Base-by-base conservation (phyloP, 2,888 invertebrate genomes). In the Panzeria rudis region DNA sequence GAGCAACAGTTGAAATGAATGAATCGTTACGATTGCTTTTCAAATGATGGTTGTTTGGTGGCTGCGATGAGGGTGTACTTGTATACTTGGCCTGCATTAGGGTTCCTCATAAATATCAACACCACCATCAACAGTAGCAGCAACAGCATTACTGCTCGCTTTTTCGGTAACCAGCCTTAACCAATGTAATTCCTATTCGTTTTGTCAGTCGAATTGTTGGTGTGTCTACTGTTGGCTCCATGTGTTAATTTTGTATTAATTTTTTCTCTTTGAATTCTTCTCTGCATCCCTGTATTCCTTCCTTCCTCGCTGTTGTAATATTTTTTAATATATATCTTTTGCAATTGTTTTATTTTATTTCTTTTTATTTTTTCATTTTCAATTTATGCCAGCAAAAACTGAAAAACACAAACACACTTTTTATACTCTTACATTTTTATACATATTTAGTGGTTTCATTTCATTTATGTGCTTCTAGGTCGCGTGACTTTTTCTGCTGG, bases 1-100 rank as follows among this genome's bases (percentile, higher is more conserved):
- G 89, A 90, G 90, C 90, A 90, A 90, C 91, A 90, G 90, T 90
- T 90, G 90, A 89, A 89, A 89, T 89, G 87, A 90, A 88, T 89
- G 88, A 81, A 84, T 83, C 79, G 78, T 75, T 69, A 44, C 50
- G 73, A 54, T 73, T 69, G 32, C 41, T 84, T 44, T 73, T 47
- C 59, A 71, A 64, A 66, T 72, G 76, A 32, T 56, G 64, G 25
- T 59, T 59, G 50, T n/a, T 29, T 38, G 38, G 20, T 62, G 35
- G 54, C 38, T 44, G 15, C 54, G 76, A 9, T 61, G 78, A 32
- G 78, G 52, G 38, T 69, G 50, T 71, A 69, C 38, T 79, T 71
- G 56, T 79, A 64, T 64, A n/a, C n/a, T 66, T 84, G 84, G 79
- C 79, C 75, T 76, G 81, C 77, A 80, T 80, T 71, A 41, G 64